Percentiles rank a stretch among this genome's conserved stretches.
Conservation (phyloP, 2,888 invertebrate species). For the Drosophila trichaetosa region DNA sequence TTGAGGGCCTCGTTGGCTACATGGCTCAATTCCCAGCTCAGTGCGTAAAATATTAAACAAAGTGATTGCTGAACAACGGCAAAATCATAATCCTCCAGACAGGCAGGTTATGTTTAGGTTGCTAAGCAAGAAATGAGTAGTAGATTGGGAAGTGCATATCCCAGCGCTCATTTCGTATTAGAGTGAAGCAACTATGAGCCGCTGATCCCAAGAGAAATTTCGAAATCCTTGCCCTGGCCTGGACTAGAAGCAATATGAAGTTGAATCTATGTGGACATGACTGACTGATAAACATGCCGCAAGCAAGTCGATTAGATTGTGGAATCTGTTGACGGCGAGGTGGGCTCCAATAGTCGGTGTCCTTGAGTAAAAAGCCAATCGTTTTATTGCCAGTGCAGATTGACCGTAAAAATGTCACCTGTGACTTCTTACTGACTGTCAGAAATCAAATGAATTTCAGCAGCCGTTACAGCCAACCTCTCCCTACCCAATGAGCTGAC, state of each 20-base stretch:
- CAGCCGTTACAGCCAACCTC: constrained; percentile 39
- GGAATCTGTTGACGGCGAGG: constrained; percentile 32
- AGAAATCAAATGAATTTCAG: constrained; percentile 76
- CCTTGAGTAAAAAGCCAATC: constrained; percentile 67
- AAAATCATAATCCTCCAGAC: constrained; percentile 36
- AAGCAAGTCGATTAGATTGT: constrained; percentile 49
- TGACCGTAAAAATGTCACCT: constrained; percentile 81
- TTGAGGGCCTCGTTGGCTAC: constrained; percentile 20
- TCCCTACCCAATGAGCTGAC: constrained; percentile 14
- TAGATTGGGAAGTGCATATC: constrained; percentile 59
- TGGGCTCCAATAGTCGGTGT: constrained; percentile 19
- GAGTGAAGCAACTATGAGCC: constrained; percentile 28
- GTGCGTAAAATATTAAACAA: constrained; percentile 64
- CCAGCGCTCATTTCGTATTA: constrained; percentile 48
- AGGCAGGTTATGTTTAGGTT: background rate
- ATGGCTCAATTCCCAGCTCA: constrained; percentile 27
- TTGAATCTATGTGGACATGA: constrained; percentile 1
- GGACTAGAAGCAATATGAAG: background rate
- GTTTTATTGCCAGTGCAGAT: constrained; percentile 74
- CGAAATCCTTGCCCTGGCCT: constrained; percentile 46
- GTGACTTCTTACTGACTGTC: constrained; percentile 59
- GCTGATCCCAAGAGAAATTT: constrained; percentile 72
- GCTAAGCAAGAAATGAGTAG: constrained; percentile 14
- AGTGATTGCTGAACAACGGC: constrained; percentile 30
- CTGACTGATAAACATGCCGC: constrained; percentile 39